Conservation (phyloP, 2,113 vertebrate species). For the Pelecanoides urinatrix region DNA sequence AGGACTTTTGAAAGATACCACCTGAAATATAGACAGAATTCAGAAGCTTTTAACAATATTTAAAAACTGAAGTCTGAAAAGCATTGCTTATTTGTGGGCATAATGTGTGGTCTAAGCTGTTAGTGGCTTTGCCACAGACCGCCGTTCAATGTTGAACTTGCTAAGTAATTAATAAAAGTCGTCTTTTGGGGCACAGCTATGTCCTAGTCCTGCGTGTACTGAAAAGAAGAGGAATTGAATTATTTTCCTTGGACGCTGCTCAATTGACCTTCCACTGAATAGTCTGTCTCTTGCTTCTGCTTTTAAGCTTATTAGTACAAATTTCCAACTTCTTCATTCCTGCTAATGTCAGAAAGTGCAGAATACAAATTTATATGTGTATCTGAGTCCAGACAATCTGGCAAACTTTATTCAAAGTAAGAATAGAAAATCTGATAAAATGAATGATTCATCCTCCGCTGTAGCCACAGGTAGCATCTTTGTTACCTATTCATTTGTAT, state of each 20-base stretch:
- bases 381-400: neutral
- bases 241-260: neutral
- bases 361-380: neutral
- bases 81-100: neutral
- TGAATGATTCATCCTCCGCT: neutral
- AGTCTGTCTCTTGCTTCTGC: neutral
- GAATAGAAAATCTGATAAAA: neutral
- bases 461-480: neutral
- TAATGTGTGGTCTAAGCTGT: neutral
- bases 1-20: neutral
- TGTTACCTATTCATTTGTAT: neutral
- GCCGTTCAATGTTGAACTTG: neutral
- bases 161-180: neutral
- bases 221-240: neutral
- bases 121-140: neutral
- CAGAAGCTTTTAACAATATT: neutral
- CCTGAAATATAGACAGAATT: neutral
- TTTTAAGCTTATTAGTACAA: neutral
- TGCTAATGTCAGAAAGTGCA: neutral
- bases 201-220: neutral
- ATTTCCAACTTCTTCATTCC: neutral
- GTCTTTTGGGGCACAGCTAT: neutral
- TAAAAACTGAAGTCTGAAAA: neutral
- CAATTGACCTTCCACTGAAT: neutral
- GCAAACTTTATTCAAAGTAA: neutral